These are phyloP conservation scores for Unio delphinus DNA, from an alignment of 2,888 invertebrate species.

Conservation along the genomic window DNA sequence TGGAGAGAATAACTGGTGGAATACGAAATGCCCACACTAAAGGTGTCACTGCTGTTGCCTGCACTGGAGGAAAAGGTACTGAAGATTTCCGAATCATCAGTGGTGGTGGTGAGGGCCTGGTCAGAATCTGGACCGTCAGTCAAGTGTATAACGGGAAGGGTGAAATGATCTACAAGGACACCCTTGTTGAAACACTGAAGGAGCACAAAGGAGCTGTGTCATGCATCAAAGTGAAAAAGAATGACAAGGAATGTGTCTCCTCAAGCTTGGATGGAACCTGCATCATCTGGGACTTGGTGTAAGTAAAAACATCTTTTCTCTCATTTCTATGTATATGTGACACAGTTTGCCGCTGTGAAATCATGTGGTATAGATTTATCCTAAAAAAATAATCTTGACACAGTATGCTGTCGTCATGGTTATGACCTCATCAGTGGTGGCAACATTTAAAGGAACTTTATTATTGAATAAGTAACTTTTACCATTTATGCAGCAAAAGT, in stretches of 20 bases:
- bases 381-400: no score
- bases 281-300: conserved; percentile 93
- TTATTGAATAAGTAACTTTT: no score
- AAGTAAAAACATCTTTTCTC: conserved; percentile 49
- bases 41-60: conserved; percentile 87
- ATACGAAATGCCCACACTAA: conserved; percentile 92
- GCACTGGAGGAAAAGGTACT: conserved; percentile 73
- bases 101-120: conserved; percentile 93
- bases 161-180: conserved; percentile 22
- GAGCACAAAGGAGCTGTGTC: conserved; percentile 93
- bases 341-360: no score
- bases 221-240: conserved; percentile 83
- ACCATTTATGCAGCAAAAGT: no score
- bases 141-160: conserved; percentile 32
- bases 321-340: neutral
- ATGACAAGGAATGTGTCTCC: conserved; percentile 87
- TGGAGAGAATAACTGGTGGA: conserved; percentile 75
- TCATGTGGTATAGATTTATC: no score
- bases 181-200: conserved; percentile 76
- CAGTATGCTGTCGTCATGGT: no score
- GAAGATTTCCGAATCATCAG: conserved; percentile 78
- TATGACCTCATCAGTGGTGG: no score
- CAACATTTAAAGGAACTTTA: no score
- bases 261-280: conserved; percentile 93
- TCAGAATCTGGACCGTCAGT: conserved; percentile 64